phyloP scores from a whole-genome alignment of 2,113 vertebrate genomes.

The Scalopus aquaticus region DNA sequence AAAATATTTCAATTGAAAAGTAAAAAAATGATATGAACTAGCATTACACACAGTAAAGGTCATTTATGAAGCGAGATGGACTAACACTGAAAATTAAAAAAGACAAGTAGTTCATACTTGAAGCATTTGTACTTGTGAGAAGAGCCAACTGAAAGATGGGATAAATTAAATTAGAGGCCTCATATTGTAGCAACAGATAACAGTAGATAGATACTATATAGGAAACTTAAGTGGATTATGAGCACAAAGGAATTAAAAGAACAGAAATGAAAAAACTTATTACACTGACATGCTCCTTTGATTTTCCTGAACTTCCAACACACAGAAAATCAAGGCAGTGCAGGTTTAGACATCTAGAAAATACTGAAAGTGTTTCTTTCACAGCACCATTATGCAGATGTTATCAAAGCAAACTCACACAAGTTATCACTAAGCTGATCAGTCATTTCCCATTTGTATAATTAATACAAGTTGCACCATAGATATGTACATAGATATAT shows the following conservation, averaged over 20 bases:
- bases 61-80: background rate
- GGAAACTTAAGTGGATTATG: background rate
- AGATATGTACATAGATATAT: background rate
- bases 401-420: background rate
- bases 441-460: background rate
- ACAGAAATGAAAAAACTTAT: background rate
- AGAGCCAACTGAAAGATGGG: background rate
- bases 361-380: background rate
- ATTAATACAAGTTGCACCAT: background rate
- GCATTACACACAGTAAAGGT: background rate
- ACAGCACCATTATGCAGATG: background rate
- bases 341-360: background rate
- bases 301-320: background rate
- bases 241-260: background rate
- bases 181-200: background rate
- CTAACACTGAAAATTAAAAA: background rate
- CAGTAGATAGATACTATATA: no score
- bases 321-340: background rate
- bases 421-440: background rate
- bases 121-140: background rate
- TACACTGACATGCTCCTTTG: background rate
- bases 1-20: background rate
- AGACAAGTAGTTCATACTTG: background rate
- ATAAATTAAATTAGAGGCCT: background rate
- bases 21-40: background rate